Conservation (phyloP, 2,113 vertebrate genomes). For the Mola mola region DNA sequence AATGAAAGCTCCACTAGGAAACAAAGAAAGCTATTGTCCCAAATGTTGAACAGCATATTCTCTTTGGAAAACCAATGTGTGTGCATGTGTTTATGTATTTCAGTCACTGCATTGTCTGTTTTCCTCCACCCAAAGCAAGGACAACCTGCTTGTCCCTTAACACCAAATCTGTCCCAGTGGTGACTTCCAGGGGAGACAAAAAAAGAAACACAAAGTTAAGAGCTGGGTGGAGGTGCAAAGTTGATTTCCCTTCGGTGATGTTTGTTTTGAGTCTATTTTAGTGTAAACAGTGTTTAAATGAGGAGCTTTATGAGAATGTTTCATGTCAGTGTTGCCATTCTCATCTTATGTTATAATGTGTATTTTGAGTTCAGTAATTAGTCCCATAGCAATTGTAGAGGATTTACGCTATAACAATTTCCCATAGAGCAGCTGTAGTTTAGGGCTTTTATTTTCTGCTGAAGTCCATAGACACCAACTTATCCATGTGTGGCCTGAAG, state of each 20-base stretch:
- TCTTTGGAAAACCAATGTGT: too few relatives aligned
- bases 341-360: slow-evolving; percentile 26
- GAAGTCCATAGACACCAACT: not conserved
- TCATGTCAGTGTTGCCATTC: not conserved
- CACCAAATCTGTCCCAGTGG: slow-evolving; percentile 32
- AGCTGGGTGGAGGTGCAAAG: not conserved
- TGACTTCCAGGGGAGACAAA: slow-evolving; percentile 22
- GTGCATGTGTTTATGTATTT: slow-evolving; percentile 11
- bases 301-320: slow-evolving; percentile 13
- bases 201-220: slow-evolving; percentile 10
- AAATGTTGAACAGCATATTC: too few relatives aligned
- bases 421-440: slow-evolving; percentile 47
- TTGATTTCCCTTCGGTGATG: not conserved
- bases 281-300: slow-evolving; percentile 27
- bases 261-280: slow-evolving; percentile 16
- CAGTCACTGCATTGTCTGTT: slow-evolving; percentile 29
- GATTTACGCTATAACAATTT: slow-evolving; percentile 27
- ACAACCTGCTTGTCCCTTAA: slow-evolving; percentile 39
- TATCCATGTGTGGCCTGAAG: slow-evolving; percentile 31
- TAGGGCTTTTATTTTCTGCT: slow-evolving; percentile 35
- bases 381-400: slow-evolving; percentile 7
- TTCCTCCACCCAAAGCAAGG: slow-evolving; percentile 23
- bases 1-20: too few relatives aligned
- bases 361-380: slow-evolving; percentile 46
- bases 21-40: too few relatives aligned